Evolutionary conservation across 2,113 vertebrate species (phyloP).

Genomic region (Illadopsis cleaveri): DNA sequence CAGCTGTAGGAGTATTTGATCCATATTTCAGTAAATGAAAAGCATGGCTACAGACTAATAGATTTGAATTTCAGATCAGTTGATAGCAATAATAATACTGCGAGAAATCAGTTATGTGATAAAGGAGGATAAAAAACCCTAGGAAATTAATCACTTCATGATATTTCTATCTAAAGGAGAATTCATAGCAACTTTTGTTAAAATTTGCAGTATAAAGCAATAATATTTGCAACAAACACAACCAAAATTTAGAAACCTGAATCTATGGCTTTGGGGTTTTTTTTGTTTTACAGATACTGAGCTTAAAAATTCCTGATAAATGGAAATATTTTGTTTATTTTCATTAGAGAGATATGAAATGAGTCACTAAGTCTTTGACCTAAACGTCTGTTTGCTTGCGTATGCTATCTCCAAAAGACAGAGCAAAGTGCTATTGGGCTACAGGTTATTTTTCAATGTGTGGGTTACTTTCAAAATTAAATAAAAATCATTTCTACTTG

Average conservation of each 20-base stretch:
- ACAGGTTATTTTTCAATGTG: background rate
- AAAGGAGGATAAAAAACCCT: background rate
- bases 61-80: background rate
- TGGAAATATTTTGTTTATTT: background rate
- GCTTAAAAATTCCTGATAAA: background rate
- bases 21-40: background rate
- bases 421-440: background rate
- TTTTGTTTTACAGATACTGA: background rate
- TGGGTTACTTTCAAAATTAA: background rate
- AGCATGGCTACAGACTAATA: background rate
- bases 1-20: background rate
- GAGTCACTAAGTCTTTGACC: background rate
- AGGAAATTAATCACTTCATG: background rate
- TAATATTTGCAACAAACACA: background rate
- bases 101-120: background rate
- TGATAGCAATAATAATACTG: background rate
- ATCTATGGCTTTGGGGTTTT: fast-evolving
- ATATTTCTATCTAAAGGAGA: background rate
- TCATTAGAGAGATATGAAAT: background rate
- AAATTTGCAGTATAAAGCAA: background rate
- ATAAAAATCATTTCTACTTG: background rate
- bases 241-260: background rate
- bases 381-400: background rate
- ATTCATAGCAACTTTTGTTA: background rate
- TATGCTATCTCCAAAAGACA: background rate